These are phyloP conservation scores for Speoplatyrhinus poulsoni DNA, from an alignment of 2,113 vertebrate species.

Conservation along the genomic window DNA sequence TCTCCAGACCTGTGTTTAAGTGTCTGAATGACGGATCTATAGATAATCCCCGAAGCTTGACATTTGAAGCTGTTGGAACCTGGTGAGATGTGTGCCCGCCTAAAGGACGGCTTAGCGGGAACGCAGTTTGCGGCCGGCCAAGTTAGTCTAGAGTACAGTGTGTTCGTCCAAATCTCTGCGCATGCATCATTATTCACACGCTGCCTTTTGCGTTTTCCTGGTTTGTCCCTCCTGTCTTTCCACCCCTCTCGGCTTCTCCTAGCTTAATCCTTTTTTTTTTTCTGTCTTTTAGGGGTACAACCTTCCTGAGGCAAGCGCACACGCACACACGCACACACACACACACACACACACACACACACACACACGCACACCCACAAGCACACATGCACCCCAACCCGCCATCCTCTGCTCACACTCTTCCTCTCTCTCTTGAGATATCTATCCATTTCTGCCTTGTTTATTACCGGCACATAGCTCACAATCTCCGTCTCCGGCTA, in stretches of 20 bases:
- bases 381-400: constrained; percentile 15
- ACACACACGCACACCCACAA: constrained; percentile 6
- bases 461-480: constrained; percentile 74
- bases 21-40: constrained; percentile 56
- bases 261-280: background rate
- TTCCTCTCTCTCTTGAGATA: constrained; percentile 63
- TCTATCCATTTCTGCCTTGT: constrained; percentile 71
- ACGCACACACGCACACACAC: constrained; percentile 4
- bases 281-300: constrained; percentile 19
- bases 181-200: constrained; percentile 59
- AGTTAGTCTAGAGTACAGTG: constrained; percentile 60
- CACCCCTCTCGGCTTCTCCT: constrained; percentile 1
- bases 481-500: constrained; percentile 72
- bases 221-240: constrained; percentile 6
- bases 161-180: constrained; percentile 60
- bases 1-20: constrained; percentile 58
- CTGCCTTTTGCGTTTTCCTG: constrained; percentile 29
- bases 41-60: constrained; percentile 53
- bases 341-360: constrained; percentile 6
- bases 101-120: constrained; percentile 68
- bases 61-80: constrained; percentile 65
- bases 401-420: constrained; percentile 33
- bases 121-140: constrained; percentile 64
- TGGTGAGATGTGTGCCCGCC: constrained; percentile 68
- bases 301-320: background rate